Conservation (phyloP, 2,888 invertebrate genomes). For the Enoplolaimus lenunculus region DNA sequence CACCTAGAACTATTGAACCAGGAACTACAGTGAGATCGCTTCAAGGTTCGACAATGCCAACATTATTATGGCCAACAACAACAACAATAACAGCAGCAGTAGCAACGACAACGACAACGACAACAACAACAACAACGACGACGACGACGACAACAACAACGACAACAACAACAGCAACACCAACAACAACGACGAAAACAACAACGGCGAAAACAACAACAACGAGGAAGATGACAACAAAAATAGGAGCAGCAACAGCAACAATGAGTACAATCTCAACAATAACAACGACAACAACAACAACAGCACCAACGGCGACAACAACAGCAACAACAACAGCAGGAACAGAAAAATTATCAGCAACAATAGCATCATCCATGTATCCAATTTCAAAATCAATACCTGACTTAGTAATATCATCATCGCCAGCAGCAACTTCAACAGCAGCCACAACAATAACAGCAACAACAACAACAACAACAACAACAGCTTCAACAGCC, state of each 20-base stretch:
- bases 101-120: neutral
- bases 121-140: constrained; percentile 2
- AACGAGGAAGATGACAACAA: neutral
- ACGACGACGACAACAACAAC: constrained; percentile 48
- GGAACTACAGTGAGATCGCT: neutral
- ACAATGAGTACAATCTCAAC: neutral
- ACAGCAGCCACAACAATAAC: too few relatives aligned
- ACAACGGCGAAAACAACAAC: neutral
- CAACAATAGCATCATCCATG: constrained; percentile 9
- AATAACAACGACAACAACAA: constrained; percentile 26
- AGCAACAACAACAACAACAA: too few relatives aligned
- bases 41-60: neutral
- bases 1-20: neutral
- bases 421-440: constrained; percentile 15
- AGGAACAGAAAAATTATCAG: constrained; percentile 20
- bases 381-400: constrained; percentile 2
- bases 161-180: constrained; percentile 45
- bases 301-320: constrained; percentile 15
- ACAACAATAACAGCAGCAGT: neutral
- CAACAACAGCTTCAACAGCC: too few relatives aligned
- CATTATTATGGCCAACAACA: neutral
- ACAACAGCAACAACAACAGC: constrained; percentile 1
- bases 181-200: neutral
- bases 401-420: constrained; percentile 1
- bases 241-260: neutral